phyloP scores from a whole-genome alignment of 35 echinoderm and acorn worm genomes.

The Anneissia japonica region DNA sequence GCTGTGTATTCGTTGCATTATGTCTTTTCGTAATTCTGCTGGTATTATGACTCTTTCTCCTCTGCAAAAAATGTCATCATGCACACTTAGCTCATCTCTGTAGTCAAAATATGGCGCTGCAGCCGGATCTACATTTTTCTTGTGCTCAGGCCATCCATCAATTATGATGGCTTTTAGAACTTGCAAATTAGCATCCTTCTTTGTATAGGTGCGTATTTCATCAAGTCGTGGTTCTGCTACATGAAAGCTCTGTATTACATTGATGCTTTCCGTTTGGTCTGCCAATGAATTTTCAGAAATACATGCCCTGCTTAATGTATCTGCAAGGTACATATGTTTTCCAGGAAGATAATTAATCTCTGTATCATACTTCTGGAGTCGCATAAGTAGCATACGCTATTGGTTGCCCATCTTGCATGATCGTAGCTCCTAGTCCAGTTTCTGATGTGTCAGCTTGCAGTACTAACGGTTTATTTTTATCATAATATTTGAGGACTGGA shows the following conservation, averaged over 20 bases:
- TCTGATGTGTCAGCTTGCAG: conserved; percentile 45
- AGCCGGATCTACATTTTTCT: background rate
- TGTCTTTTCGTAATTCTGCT: background rate
- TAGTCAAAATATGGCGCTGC: conserved; percentile 43
- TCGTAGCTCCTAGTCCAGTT: conserved; percentile 16
- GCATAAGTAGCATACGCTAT: conserved; percentile 51
- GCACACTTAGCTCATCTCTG: conserved; percentile 42
- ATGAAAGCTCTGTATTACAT: conserved; percentile 27
- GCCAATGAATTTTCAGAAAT: conserved; percentile 14
- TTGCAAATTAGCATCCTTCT: conserved; percentile 23
- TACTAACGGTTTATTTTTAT: conserved; percentile 15
- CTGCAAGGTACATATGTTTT: conserved; percentile 66
- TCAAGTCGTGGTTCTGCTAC: conserved; percentile 18
- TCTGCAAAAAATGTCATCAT: conserved; percentile 49
- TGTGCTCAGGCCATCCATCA: conserved; percentile 46
- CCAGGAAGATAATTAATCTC: conserved; percentile 41
- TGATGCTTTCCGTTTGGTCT: conserved; percentile 37
- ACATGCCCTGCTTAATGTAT: conserved; percentile 62
- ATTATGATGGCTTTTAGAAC: conserved; percentile 28
- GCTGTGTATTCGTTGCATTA: conserved; percentile 1
- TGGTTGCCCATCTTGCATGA: conserved; percentile 39
- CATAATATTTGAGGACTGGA: conserved; percentile 49
- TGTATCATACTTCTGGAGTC: conserved; percentile 42
- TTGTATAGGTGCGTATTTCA: conserved; percentile 26
- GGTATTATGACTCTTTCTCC: conserved; percentile 54